These are phyloP conservation scores for Pseudobourletiella spinata DNA, from an alignment of 1,140 invertebrate species.

Conservation along the genomic window DNA sequence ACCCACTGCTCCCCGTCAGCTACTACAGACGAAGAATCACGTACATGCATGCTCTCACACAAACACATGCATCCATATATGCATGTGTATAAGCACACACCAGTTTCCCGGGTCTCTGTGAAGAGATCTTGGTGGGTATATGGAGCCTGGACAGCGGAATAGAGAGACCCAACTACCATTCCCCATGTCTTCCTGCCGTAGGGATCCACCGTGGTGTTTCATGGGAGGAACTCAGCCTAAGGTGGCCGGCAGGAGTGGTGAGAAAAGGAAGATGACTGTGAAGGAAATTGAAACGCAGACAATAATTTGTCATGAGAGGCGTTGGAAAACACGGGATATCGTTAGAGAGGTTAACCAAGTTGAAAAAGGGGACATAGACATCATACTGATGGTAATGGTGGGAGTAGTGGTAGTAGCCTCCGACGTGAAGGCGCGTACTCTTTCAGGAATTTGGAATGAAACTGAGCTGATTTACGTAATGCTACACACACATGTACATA, in stretches of 20 bases:
- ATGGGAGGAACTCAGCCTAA: too few relatives aligned
- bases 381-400: conserved; percentile 23
- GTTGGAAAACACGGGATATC: conserved; percentile 17
- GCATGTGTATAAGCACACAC: background rate
- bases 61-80: too few relatives aligned
- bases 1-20: too few relatives aligned
- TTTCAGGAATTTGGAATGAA: too few relatives aligned
- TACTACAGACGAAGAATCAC: too few relatives aligned
- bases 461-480: too few relatives aligned
- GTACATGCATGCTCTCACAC: too few relatives aligned
- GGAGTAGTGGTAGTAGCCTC: too few relatives aligned
- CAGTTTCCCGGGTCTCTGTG: background rate
- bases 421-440: too few relatives aligned
- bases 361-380: conserved; percentile 10
- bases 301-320: conserved; percentile 22
- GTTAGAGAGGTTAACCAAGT: conserved; percentile 25
- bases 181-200: too few relatives aligned
- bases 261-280: background rate
- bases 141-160: background rate
- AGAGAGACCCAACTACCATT: background rate
- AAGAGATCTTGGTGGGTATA: background rate
- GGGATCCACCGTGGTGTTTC: background rate
- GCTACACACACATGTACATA: too few relatives aligned
- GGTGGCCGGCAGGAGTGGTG: background rate
- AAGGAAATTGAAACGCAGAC: background rate